Evolutionary conservation across 2,797 vertebrate species (phyloP).

Genomic region (Syncerus caffer): DNA sequence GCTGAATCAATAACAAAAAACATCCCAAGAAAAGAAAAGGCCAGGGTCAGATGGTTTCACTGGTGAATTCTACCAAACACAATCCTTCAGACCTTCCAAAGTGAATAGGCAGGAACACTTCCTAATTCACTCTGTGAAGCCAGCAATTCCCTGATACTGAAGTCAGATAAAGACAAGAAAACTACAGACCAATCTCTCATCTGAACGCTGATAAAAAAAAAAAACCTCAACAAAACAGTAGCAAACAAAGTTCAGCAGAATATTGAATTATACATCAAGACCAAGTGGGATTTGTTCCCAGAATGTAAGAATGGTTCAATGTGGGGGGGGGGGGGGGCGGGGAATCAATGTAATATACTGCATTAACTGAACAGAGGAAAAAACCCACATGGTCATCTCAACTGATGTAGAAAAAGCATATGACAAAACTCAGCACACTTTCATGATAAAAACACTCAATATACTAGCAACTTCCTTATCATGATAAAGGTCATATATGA

Average conservation of each 20-base stretch:
- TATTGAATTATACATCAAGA: neutral
- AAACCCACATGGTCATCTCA: neutral
- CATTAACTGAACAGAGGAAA: neutral
- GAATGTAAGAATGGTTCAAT: neutral
- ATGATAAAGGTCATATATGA: neutral
- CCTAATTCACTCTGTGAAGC: neutral
- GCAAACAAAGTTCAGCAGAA: neutral
- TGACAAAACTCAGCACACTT: neutral
- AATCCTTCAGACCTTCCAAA: neutral
- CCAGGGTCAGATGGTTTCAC: neutral
- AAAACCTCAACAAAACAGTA: constrained; percentile 1
- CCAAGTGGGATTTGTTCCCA: neutral
- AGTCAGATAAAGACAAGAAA: neutral
- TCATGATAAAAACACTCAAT: neutral
- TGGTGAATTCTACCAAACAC: neutral
- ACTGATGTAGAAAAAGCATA: neutral
- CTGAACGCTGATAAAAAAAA: neutral
- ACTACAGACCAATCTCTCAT: neutral
- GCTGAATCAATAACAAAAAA: constrained; percentile 10
- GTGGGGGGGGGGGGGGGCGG: no score
- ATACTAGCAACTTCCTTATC: neutral
- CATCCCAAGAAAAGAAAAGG: neutral
- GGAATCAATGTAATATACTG: neutral
- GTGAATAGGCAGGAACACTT: neutral
- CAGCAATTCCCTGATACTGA: neutral